These are phyloP conservation scores for Xanthia icteritia DNA, from an alignment of 2,888 invertebrate genomes.

Conservation along the genomic window DNA sequence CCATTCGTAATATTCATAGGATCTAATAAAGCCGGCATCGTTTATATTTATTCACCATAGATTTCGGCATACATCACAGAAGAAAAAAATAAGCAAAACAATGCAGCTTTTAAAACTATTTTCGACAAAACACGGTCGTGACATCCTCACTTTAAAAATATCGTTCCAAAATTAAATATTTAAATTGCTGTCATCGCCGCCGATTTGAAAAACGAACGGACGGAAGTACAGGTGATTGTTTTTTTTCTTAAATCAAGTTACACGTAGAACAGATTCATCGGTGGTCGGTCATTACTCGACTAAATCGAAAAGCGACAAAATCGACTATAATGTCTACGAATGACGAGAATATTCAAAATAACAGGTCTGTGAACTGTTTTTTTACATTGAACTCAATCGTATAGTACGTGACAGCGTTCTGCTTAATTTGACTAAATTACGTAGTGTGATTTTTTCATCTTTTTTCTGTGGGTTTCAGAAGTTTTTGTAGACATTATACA, in stretches of 20 bases:
- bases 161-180: constrained; percentile 75
- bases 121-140: constrained; percentile 62
- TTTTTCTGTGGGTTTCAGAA: constrained; percentile 64
- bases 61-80: constrained; percentile 60
- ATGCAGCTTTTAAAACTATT: constrained; percentile 53
- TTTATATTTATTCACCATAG: constrained; percentile 36
- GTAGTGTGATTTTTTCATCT: constrained; percentile 74
- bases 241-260: constrained; percentile 71
- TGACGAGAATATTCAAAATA: constrained; percentile 62
- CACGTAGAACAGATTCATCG: constrained; percentile 76
- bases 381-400: constrained; percentile 71
- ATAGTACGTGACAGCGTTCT: constrained; percentile 83
- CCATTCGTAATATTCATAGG: constrained; percentile 15
- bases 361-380: constrained; percentile 71
- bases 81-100: constrained; percentile 57
- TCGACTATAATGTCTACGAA: constrained; percentile 50
- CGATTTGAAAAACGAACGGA: constrained; percentile 75
- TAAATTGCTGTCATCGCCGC: constrained; percentile 71
- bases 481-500: constrained; percentile 76
- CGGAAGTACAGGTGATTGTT: constrained; percentile 80
- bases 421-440: constrained; percentile 83
- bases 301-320: constrained; percentile 69
- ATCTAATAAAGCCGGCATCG: constrained; percentile 36
- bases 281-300: constrained; percentile 69
- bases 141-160: constrained; percentile 68